These are phyloP conservation scores for Vanessa cardui DNA, from an alignment of 2,888 invertebrate genomes.

Conservation along the genomic window DNA sequence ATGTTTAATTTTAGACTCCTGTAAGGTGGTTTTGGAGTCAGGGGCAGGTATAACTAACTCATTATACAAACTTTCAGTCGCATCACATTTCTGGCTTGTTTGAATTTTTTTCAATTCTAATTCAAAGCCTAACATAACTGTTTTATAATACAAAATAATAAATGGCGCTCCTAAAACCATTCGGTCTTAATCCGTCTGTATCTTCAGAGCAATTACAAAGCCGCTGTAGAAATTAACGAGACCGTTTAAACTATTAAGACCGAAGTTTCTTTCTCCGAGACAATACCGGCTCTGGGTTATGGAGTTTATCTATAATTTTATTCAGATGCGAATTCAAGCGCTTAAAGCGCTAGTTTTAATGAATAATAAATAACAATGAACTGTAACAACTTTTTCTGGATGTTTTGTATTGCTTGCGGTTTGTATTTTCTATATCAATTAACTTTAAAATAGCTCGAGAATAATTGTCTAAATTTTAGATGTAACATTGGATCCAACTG, in stretches of 20 bases:
- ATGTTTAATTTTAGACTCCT: too few relatives aligned
- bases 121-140: too few relatives aligned
- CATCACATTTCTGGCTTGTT: too few relatives aligned
- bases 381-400: too few relatives aligned
- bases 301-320: slow-evolving; percentile 16
- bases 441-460: too few relatives aligned
- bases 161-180: neutral
- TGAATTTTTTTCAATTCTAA: too few relatives aligned
- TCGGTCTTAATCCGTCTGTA: slow-evolving; percentile 5
- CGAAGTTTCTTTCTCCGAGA: slow-evolving; percentile 19
- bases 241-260: slow-evolving; percentile 22
- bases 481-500: too few relatives aligned
- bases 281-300: slow-evolving; percentile 10
- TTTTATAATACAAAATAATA: neutral
- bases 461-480: too few relatives aligned
- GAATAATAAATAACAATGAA: neutral
- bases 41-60: too few relatives aligned
- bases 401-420: neutral
- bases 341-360: slow-evolving; percentile 2
- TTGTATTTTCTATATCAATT: too few relatives aligned
- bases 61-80: too few relatives aligned
- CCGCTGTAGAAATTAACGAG: slow-evolving; percentile 21
- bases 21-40: too few relatives aligned
- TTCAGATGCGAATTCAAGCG: slow-evolving; percentile 1
- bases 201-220: slow-evolving; percentile 10